Evolutionary conservation across 1,140 invertebrate genomes (phyloP), one percentile per base, ranked within the genome.

Genomic region (Cyclina sinensis): DNA sequence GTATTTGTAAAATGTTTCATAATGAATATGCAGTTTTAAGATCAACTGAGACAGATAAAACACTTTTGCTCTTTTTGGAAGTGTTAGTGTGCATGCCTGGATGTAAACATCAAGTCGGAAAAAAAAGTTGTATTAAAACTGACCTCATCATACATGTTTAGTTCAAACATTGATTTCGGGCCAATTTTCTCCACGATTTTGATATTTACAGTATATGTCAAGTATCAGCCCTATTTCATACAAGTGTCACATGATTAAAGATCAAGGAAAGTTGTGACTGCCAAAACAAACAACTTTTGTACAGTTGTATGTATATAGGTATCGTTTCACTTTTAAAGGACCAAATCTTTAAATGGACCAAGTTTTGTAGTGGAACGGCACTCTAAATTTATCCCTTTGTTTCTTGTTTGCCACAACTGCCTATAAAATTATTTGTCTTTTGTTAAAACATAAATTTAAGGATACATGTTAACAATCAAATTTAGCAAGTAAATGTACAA

Each of bases 171-270:
- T 81, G 79, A 81, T 57, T 59, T 62, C 24, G 32, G 16, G 79
- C 51, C 57, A 81, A 81, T 81, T 35, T 62, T 65, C 21, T 62
- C 57, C 57, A 81, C 37, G 57, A 46, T 81, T 81, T 81, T 81
- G 79, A 81, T 46, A 59, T 81, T 81, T 81, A 59, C 79, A 43
- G 57, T 59, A 43, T 65, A 39, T n/a, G n/a, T 57, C 24, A 65
- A 59, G 57, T 43, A 81, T n/a, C n/a, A 59, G 51, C 46, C 51
- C 57, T 59, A 81, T 81, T 59, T 78, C 37, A 59, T 39, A 32
- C 79, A 62, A 81, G 79, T 81, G 79, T 59, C 79, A 81, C n/a
- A 81, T 81, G 51, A 46, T 81, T 62, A 30, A 62, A 81, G 79
- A 81, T 81, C 79, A 81, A 81, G 79, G 57, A 81, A 57, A 32